These are phyloP conservation scores for Spilarctia lutea DNA, from an alignment of 2,888 invertebrate genomes.

Conservation along the genomic window DNA sequence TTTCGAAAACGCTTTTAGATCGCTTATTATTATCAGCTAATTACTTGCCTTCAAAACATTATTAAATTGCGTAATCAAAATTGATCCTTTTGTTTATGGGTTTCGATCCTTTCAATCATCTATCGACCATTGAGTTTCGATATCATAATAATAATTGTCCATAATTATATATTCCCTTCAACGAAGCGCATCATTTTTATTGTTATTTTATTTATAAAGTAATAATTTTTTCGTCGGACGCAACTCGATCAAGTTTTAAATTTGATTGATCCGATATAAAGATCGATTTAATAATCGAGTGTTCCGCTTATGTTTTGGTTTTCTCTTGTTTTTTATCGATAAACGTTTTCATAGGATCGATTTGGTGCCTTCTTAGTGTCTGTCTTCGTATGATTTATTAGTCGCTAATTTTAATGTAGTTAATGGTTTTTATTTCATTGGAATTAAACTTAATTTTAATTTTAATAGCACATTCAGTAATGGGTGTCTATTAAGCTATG, in stretches of 20 bases:
- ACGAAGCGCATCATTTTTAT: constrained; percentile 84
- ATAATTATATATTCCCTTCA: constrained; percentile 86
- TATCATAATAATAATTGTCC: constrained; percentile 87
- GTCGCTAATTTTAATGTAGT: constrained; percentile 64
- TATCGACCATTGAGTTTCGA: constrained; percentile 84
- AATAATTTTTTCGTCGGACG: constrained; percentile 83
- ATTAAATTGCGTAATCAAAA: constrained; percentile 84
- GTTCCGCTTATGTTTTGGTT: constrained; percentile 76
- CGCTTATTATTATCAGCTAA: constrained; percentile 77
- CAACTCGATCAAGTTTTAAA: constrained; percentile 84
- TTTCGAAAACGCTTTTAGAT: constrained; percentile 59
- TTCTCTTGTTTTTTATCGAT: constrained; percentile 76
- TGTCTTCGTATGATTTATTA: constrained; percentile 69
- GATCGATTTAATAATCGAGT: constrained; percentile 84
- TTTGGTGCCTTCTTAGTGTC: constrained; percentile 71
- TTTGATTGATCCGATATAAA: constrained; percentile 86
- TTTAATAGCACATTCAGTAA: constrained; percentile 34
- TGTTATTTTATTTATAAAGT: constrained; percentile 87
- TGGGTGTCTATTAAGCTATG: constrained; percentile 16
- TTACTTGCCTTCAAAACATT: constrained; percentile 72
- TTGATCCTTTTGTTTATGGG: constrained; percentile 85
- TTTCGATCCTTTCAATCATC: constrained; percentile 86
- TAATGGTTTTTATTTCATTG: constrained; percentile 50
- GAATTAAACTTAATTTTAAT: constrained; percentile 34
- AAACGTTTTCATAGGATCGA: constrained; percentile 75